Conservation (phyloP, 1,140 invertebrate species). For the Ladona fulva region DNA sequence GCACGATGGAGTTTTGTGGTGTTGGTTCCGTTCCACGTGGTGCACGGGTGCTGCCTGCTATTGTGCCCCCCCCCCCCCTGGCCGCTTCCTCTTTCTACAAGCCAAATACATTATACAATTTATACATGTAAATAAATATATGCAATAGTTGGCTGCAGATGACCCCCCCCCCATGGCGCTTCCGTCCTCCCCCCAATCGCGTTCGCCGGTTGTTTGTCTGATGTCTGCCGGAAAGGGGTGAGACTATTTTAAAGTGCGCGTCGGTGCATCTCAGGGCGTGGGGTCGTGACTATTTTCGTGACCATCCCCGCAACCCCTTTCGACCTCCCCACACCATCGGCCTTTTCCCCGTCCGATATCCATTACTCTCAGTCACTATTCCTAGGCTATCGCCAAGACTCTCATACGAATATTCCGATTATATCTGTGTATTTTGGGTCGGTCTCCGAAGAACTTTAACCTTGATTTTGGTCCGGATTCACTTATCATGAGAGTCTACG, state of each 20-base stretch:
- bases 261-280: neutral
- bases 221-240: neutral
- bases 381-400: neutral
- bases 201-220: neutral
- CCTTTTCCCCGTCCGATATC: neutral
- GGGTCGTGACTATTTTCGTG: neutral
- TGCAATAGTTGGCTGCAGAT: too few relatives aligned
- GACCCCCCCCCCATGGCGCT: too few relatives aligned
- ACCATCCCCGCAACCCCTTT: neutral
- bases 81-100: too few relatives aligned
- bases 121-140: too few relatives aligned
- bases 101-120: too few relatives aligned
- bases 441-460: too few relatives aligned
- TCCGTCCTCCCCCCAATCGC: neutral
- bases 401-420: too few relatives aligned
- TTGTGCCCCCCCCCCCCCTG: neutral
- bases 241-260: neutral
- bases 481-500: too few relatives aligned
- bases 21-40: neutral
- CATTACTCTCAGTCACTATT: neutral
- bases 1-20: neutral
- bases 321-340: neutral
- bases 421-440: too few relatives aligned
- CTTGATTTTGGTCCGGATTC: too few relatives aligned
- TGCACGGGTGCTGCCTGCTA: neutral